A percentile compares a stretch with the other conserved stretches of the same genome.
Conservation (phyloP, 2,797 vertebrate genomes). For the Cheirogaleus major region DNA sequence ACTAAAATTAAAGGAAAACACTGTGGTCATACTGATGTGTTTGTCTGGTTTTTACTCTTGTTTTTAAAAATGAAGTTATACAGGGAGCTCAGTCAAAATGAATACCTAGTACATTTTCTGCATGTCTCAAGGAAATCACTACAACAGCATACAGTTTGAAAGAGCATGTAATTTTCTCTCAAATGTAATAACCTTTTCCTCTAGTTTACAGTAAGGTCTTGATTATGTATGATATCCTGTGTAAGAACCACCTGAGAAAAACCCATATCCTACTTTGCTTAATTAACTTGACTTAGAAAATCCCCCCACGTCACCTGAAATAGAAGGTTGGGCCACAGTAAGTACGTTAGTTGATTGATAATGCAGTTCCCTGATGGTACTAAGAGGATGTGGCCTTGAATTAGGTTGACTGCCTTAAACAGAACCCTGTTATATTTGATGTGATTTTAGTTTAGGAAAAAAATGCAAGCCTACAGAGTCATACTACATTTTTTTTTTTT, state of each 20-base stretch:
- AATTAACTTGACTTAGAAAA: conserved; percentile 34
- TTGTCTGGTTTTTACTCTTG: conserved; percentile 77
- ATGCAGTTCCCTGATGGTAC: background rate
- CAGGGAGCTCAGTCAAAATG: conserved; percentile 79
- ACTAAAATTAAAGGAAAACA: conserved; percentile 81
- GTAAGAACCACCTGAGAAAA: conserved; percentile 43
- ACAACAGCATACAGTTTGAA: conserved; percentile 44
- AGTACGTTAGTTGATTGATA: background rate
- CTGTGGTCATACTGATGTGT: conserved; percentile 80
- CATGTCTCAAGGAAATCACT: conserved; percentile 76
- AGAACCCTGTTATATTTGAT: conserved; percentile 21
- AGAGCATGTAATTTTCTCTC: conserved; percentile 74
- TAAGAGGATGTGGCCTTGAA: conserved; percentile 7
- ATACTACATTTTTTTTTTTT: background rate
- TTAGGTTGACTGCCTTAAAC: background rate
- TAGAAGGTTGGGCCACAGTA: background rate
- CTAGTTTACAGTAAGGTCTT: conserved; percentile 36
- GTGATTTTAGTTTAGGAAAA: conserved; percentile 17
- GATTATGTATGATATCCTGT: conserved; percentile 25
- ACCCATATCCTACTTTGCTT: conserved; percentile 29
- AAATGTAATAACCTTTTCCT: conserved; percentile 71
- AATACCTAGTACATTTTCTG: conserved; percentile 77
- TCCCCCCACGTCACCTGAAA: conserved; percentile 21
- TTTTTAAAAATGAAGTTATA: conserved; percentile 79
- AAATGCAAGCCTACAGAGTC: background rate